A percentile compares a stretch with the other conserved stretches of the same genome.
Conservation (phyloP, 2,797 vertebrate species). For the Hylomyscus alleni region DNA sequence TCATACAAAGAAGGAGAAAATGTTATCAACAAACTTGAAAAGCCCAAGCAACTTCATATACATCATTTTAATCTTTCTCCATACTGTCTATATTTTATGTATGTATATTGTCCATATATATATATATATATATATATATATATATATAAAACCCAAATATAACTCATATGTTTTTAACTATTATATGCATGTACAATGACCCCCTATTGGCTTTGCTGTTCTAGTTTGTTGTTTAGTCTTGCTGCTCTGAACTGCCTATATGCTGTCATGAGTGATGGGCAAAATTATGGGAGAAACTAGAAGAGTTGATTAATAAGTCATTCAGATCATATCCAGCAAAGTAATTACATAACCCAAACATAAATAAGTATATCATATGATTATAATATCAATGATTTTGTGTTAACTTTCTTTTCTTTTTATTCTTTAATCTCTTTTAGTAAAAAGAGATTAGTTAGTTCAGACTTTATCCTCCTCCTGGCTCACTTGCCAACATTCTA, state of each 20-base stretch:
- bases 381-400: neutral
- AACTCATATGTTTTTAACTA: neutral
- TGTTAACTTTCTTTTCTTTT: neutral
- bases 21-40: conserved; percentile 3
- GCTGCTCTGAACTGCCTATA: neutral
- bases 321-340: neutral
- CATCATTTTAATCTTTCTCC: neutral
- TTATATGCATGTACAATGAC: neutral
- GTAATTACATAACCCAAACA: neutral
- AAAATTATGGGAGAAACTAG: neutral
- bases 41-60: neutral
- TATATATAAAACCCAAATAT: neutral
- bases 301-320: neutral
- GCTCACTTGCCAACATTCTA: no score
- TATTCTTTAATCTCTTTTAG: no score
- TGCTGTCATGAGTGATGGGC: accelerated
- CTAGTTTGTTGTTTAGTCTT: neutral
- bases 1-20: neutral
- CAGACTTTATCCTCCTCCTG: no score
- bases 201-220: neutral
- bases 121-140: neutral
- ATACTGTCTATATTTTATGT: neutral
- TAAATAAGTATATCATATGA: neutral
- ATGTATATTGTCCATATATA: neutral
- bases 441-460: no score